These are phyloP conservation scores for Bujurquina vittata DNA, from an alignment of 2,113 vertebrate species.

Conservation along the genomic window DNA sequence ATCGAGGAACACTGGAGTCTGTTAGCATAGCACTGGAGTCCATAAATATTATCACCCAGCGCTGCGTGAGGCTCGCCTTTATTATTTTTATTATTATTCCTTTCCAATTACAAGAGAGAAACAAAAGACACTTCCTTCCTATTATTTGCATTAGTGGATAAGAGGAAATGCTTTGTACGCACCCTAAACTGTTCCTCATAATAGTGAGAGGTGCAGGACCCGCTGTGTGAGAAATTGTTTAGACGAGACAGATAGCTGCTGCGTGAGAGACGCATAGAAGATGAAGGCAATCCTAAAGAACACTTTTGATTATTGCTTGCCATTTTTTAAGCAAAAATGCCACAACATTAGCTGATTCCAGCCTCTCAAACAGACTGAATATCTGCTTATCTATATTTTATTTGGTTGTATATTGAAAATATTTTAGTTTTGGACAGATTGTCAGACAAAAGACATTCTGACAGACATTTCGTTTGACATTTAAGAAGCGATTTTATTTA, in stretches of 20 bases:
- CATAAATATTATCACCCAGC: slow-evolving; percentile 54
- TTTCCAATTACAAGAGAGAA: slow-evolving; percentile 36
- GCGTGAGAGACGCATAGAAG: not conserved
- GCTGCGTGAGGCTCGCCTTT: slow-evolving; percentile 29
- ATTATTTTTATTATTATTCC: slow-evolving; percentile 40
- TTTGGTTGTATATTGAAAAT: not conserved
- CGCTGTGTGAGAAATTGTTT: slow-evolving; percentile 24
- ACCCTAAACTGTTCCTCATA: slow-evolving; percentile 10
- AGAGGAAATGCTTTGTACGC: slow-evolving; percentile 27
- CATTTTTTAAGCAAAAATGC: not conserved
- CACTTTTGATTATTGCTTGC: not conserved
- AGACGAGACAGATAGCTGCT: not conserved
- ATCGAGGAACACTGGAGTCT: slow-evolving; percentile 52
- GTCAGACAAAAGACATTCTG: not conserved
- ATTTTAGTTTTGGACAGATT: not conserved
- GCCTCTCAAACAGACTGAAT: not conserved
- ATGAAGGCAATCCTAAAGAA: not conserved
- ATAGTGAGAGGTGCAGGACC: not conserved
- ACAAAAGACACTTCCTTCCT: slow-evolving; percentile 35
- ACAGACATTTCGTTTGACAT: not conserved
- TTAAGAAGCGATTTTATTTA: not conserved
- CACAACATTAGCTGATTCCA: not conserved
- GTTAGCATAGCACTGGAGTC: slow-evolving; percentile 44
- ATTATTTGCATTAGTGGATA: slow-evolving; percentile 33
- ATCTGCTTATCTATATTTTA: not conserved